Percentiles rank a stretch among this genome's conserved stretches.
phyloP scores from a whole-genome alignment of 1,140 invertebrate species.

The Bombus pascuorum region DNA sequence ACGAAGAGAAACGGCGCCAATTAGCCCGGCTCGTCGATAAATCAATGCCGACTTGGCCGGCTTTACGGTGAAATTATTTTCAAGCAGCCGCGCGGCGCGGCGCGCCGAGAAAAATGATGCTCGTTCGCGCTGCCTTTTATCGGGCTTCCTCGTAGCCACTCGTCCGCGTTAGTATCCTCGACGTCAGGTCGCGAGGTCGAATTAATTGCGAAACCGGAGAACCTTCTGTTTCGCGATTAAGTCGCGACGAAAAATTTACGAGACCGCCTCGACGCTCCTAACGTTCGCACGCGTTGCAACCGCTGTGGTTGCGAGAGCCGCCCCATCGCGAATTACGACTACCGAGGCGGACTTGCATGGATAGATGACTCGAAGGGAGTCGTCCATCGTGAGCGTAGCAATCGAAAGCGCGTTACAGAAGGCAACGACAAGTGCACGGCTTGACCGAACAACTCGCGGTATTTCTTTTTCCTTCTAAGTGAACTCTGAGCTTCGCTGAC shows the following conservation, averaged over 20 bases:
- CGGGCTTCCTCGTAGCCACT: neutral
- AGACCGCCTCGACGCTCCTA: neutral
- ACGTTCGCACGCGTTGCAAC: no score
- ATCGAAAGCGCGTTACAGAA: no score
- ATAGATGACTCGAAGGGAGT: no score
- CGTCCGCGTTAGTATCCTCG: neutral
- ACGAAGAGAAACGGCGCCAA: slow-evolving; percentile 35
- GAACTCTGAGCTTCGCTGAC: no score
- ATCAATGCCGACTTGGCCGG: slow-evolving; percentile 27
- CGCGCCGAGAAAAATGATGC: slow-evolving; percentile 21
- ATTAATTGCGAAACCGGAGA: neutral
- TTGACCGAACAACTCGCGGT: no score
- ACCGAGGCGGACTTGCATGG: no score
- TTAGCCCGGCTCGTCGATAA: slow-evolving; percentile 32
- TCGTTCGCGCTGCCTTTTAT: neutral
- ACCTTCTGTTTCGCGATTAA: neutral
- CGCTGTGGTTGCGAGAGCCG: no score
- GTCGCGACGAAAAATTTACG: neutral
- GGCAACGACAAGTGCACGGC: no score
- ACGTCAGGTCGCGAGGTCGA: neutral
- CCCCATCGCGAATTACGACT: no score
- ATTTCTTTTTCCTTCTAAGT: no score
- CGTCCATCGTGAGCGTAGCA: no score
- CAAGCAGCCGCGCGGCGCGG: neutral
- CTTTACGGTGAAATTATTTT: slow-evolving; percentile 26